phyloP scores from a whole-genome alignment of 1,140 invertebrate species.

The Drosophila seguyi region DNA sequence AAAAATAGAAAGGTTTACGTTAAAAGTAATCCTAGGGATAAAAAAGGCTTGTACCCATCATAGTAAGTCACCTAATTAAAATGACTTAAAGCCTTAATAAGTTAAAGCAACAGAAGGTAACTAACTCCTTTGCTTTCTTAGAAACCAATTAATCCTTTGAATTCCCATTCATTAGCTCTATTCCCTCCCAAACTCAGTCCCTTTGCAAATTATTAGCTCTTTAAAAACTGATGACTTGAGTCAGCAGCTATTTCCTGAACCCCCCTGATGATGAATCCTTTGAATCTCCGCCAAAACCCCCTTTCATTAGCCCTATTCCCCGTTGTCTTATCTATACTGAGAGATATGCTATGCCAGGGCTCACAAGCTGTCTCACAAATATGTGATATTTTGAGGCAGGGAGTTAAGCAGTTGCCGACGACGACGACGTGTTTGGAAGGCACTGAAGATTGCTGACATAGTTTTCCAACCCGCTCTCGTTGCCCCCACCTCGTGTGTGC shows the following conservation, averaged over 20 bases:
- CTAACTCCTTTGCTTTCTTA: neutral
- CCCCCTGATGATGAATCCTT: slow-evolving; percentile 1
- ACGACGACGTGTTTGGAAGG: slow-evolving; percentile 15
- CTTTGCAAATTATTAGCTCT: neutral
- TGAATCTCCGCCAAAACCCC: neutral
- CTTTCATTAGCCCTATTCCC: slow-evolving; percentile 7
- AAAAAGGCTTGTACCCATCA: neutral
- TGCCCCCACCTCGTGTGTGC: slow-evolving; percentile 5
- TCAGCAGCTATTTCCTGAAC: slow-evolving; percentile 1
- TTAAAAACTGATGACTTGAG: neutral
- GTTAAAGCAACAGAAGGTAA: neutral
- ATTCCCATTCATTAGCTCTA: neutral
- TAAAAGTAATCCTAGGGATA: neutral
- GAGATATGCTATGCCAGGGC: slow-evolving; percentile 6
- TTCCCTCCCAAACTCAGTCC: neutral
- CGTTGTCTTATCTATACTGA: neutral
- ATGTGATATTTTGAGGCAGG: slow-evolving; percentile 31
- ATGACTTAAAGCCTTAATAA: neutral
- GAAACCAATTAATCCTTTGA: neutral
- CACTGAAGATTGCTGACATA: slow-evolving; percentile 45
- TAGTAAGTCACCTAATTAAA: neutral
- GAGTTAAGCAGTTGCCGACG: slow-evolving; percentile 25
- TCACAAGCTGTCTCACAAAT: slow-evolving; percentile 20
- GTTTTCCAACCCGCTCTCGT: slow-evolving; percentile 15
- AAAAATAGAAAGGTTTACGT: too few relatives aligned